phyloP scores from a whole-genome alignment of 2,113 vertebrate genomes.

The Athene noctua region DNA sequence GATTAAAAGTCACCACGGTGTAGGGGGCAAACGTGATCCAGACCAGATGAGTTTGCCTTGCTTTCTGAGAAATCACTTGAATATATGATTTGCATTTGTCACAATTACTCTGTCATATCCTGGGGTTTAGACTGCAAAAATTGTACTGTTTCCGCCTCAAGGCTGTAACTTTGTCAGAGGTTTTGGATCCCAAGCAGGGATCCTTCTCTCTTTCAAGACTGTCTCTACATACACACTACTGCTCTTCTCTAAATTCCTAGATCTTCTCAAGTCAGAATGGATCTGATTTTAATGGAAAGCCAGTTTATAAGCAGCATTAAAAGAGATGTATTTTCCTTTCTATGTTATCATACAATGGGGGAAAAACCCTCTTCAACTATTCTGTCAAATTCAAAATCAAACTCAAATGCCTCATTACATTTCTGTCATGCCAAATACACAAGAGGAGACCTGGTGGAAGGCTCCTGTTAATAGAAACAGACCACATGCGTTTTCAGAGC shows the following conservation, averaged over 20 bases:
- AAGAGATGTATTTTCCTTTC: not conserved
- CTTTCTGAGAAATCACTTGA: not conserved
- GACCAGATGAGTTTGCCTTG: not conserved
- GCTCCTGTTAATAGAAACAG: not conserved
- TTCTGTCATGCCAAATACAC: not conserved
- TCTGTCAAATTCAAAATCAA: not conserved
- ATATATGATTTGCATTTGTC: not conserved
- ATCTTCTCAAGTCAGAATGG: not conserved
- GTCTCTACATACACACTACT: not conserved
- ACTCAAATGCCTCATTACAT: not conserved
- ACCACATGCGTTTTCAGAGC: not conserved
- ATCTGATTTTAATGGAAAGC: not conserved
- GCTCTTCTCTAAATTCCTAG: not conserved
- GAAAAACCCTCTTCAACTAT: not conserved
- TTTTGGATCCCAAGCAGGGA: not conserved
- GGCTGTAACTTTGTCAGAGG: not conserved
- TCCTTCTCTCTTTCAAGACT: not conserved
- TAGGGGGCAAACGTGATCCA: not conserved
- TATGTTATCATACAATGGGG: not conserved
- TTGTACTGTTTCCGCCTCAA: not conserved
- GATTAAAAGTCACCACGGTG: not conserved
- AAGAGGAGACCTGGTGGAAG: not conserved
- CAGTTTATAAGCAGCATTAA: not conserved
- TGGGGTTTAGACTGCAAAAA: not conserved
- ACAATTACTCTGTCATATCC: not conserved